A percentile compares a stretch with the other conserved stretches of the same genome.
Conservation (phyloP, 2,797 vertebrate species). For the Crotalus adamanteus region DNA sequence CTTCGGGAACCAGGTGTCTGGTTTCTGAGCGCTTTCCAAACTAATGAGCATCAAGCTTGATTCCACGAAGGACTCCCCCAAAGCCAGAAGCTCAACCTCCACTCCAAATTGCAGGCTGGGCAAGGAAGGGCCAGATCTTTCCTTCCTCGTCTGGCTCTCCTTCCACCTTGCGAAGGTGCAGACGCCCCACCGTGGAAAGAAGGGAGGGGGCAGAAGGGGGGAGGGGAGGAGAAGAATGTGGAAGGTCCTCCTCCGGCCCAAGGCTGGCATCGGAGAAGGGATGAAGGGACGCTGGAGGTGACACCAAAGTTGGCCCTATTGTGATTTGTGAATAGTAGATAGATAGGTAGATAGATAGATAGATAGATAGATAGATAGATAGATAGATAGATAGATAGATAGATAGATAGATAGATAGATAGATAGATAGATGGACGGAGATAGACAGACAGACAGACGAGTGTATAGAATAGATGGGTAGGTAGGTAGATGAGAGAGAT, state of each 20-base stretch:
- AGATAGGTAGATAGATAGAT: fast-evolving
- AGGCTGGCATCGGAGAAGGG: not conserved
- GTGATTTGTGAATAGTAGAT: too few species aligned
- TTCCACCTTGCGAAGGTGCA: not conserved
- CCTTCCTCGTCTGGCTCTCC: not conserved
- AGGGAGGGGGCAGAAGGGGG: not conserved
- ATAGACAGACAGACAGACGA: too few species aligned
- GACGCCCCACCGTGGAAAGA: not conserved
- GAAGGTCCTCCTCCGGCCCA: not conserved
- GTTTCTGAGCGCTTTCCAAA: not conserved
- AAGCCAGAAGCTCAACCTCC: not conserved
- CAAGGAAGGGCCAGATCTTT: not conserved
- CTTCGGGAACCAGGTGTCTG: not conserved
- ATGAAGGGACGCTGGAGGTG: not conserved
- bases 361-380: fast-evolving
- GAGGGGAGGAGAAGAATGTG: not conserved
- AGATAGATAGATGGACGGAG: too few species aligned
- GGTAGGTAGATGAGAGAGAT: too few species aligned
- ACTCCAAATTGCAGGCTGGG: not conserved
- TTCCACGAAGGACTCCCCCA: not conserved
- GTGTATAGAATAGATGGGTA: too few species aligned
- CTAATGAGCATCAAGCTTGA: not conserved
- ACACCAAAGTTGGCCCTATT: too few species aligned
- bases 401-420: too few species aligned
- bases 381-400: too few species aligned